Percentiles rank a stretch among this genome's conserved stretches.
Conservation (phyloP, 2,797 vertebrate species). For the Chanos chanos region DNA sequence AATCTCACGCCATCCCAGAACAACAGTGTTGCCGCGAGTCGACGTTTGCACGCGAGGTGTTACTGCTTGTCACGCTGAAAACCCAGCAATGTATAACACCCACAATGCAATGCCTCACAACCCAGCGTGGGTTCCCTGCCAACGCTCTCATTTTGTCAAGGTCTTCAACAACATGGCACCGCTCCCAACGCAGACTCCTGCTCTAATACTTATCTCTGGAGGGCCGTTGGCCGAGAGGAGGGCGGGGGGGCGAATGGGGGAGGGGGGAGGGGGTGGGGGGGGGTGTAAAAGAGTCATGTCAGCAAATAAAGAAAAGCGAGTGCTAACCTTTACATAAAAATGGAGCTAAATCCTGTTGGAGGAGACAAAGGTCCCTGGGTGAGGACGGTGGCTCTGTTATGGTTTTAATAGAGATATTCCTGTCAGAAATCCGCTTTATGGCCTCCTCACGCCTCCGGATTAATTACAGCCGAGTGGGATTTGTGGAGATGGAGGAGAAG, state of each 20-base stretch:
- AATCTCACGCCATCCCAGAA: no score
- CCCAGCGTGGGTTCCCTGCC: not conserved
- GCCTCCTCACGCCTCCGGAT: constrained; percentile 75
- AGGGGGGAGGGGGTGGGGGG: constrained; percentile 37
- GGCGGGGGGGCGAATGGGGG: constrained; percentile 39
- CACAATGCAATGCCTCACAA: not conserved
- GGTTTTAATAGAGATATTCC: constrained; percentile 81
- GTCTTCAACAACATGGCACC: constrained; percentile 26
- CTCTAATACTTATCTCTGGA: constrained; percentile 36
- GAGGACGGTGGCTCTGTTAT: constrained; percentile 77
- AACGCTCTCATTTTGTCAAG: constrained; percentile 28
- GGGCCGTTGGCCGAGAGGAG: constrained; percentile 35
- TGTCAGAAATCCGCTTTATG: constrained; percentile 88
- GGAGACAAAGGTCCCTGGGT: constrained; percentile 74
- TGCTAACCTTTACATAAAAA: constrained; percentile 76
- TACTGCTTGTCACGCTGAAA: no score
- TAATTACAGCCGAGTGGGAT: constrained; percentile 95
- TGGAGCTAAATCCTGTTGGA: constrained; percentile 85
- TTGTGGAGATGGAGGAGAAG: constrained; percentile 75
- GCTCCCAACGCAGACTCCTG: constrained; percentile 17
- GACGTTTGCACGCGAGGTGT: no score
- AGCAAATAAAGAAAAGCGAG: constrained; percentile 65
- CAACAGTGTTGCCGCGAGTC: no score
- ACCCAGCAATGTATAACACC: constrained; percentile 3
- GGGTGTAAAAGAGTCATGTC: constrained; percentile 64